Evolutionary conservation across 2,113 vertebrate species (phyloP).

Genomic region (Oophaga pumilio): DNA sequence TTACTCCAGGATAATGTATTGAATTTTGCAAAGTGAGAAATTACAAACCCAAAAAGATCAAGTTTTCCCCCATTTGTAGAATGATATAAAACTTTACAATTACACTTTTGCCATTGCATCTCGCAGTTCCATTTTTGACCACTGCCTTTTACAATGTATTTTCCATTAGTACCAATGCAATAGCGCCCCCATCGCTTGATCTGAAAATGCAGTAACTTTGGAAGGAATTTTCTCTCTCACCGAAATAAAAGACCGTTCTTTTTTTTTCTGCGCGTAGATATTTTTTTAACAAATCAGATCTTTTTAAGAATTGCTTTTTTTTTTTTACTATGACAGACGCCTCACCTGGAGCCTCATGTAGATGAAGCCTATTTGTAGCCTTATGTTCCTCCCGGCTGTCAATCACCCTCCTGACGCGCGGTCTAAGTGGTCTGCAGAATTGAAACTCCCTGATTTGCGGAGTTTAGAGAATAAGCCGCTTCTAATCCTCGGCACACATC

Average conservation of each 20-base stretch:
- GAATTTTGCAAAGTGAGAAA: too few relatives aligned
- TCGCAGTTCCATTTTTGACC: not conserved
- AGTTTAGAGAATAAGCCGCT: not conserved
- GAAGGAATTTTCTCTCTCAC: too few relatives aligned
- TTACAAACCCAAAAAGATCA: too few relatives aligned
- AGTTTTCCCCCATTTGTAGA: too few relatives aligned
- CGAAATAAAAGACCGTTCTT: too few relatives aligned
- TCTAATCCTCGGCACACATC: slow-evolving; percentile 42
- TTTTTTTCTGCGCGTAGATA: too few relatives aligned
- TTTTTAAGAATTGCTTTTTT: too few relatives aligned
- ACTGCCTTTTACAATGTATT: not conserved
- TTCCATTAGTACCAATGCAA: not conserved
- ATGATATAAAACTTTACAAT: too few relatives aligned
- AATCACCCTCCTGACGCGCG: not conserved
- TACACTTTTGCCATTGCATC: not conserved
- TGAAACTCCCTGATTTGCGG: slow-evolving; percentile 40
- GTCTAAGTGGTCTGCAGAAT: not conserved
- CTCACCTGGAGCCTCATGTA: not conserved
- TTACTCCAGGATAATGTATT: too few relatives aligned
- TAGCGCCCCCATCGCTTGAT: not conserved
- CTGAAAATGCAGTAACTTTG: too few relatives aligned
- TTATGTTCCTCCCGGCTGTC: not conserved
- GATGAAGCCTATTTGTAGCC: not conserved
- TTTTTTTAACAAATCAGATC: too few relatives aligned
- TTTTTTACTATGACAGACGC: not conserved